A percentile compares a stretch with the other conserved stretches of the same genome.
These are phyloP conservation scores for Agrochola lota DNA, from an alignment of 2,888 invertebrate genomes.

Conservation along the genomic window DNA sequence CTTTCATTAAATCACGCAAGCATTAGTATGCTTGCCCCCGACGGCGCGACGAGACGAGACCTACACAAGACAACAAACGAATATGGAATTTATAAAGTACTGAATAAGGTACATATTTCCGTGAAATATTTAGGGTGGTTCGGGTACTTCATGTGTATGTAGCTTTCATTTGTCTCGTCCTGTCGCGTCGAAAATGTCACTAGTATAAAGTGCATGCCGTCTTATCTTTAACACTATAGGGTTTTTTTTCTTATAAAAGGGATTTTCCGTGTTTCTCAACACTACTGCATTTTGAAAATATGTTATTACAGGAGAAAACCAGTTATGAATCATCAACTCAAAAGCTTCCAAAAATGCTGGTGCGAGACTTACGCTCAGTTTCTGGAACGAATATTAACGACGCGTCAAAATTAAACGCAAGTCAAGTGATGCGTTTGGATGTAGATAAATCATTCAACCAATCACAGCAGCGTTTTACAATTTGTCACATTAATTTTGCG, in stretches of 20 bases:
- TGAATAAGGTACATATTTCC: conserved; percentile 52
- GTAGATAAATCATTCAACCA: no score
- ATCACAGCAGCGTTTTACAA: no score
- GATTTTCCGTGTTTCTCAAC: neutral
- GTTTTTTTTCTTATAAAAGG: no score
- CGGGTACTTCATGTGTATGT: conserved; percentile 32
- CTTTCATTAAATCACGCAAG: conserved; percentile 45
- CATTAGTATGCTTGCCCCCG: conserved; percentile 46
- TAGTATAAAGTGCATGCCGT: conserved; percentile 40
- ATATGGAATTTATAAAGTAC: conserved; percentile 48
- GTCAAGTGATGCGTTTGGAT: no score
- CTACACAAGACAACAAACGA: conserved; percentile 47
- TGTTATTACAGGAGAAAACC: no score
- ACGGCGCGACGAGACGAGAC: conserved; percentile 50
- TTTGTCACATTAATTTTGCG: no score
- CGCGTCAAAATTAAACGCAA: no score
- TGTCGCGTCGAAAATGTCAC: conserved; percentile 31
- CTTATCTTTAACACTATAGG: neutral
- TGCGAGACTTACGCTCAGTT: no score
- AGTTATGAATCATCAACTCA: no score
- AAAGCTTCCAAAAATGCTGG: no score
- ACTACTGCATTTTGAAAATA: neutral
- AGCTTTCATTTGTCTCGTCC: conserved; percentile 30
- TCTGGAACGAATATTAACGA: no score
- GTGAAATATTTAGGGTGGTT: conserved; percentile 38